A percentile compares a stretch with the other conserved stretches of the same genome.
phyloP scores from a whole-genome alignment of 2,113 vertebrate genomes.

The Corvus moneduloides region DNA sequence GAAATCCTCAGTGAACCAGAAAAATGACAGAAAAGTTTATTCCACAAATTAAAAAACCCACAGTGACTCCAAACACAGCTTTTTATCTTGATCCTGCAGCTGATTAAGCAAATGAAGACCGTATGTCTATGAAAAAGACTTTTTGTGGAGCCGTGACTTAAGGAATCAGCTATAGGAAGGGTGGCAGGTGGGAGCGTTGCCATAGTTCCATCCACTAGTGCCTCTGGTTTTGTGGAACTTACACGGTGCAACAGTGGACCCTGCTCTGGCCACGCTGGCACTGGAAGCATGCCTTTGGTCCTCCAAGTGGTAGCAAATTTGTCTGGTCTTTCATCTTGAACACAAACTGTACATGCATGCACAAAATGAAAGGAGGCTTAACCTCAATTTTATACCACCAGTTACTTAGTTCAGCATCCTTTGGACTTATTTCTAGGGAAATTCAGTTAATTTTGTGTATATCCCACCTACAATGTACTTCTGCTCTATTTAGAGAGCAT shows the following conservation, averaged over 20 bases:
- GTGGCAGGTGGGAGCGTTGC: background rate
- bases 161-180: background rate
- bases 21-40: background rate
- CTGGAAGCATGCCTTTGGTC: background rate
- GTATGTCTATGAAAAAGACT: background rate
- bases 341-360: background rate
- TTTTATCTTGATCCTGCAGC: background rate
- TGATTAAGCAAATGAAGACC: background rate
- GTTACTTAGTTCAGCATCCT: background rate
- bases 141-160: background rate
- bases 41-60: background rate
- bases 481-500: background rate
- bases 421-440: background rate
- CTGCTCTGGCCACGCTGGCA: accelerated
- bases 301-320: background rate
- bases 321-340: background rate
- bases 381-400: background rate
- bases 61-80: background rate
- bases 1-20: background rate
- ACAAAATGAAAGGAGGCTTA: background rate
- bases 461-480: background rate
- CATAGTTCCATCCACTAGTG: background rate
- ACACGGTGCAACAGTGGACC: background rate
- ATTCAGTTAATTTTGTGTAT: background rate
- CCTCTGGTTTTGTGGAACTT: background rate